A percentile compares a stretch with the other conserved stretches of the same genome.
phyloP scores from a whole-genome alignment of 2,797 vertebrate species.

The Gephyroberyx darwinii region DNA sequence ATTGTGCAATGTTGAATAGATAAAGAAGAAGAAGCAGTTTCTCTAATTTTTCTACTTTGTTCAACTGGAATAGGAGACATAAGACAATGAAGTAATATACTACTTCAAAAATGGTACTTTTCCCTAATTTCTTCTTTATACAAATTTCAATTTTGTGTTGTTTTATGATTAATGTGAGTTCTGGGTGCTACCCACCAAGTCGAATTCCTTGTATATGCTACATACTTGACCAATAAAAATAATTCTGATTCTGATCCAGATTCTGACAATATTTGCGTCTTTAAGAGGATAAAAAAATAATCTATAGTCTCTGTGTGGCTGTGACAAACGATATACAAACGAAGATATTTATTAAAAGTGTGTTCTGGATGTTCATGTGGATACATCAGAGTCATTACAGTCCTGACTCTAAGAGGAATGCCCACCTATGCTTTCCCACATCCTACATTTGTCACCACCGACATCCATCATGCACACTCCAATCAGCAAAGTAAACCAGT shows the following conservation, averaged over 20 bases:
- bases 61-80: not conserved
- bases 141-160: too few relatives aligned
- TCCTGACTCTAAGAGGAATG: not conserved
- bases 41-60: not conserved
- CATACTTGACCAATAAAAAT: too few relatives aligned
- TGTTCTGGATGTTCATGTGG: conserved; percentile 1
- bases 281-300: too few relatives aligned
- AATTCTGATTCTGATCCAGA: too few relatives aligned
- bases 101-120: not conserved
- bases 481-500: conserved; percentile 57
- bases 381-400: not conserved
- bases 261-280: too few relatives aligned
- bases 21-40: not conserved
- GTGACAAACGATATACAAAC: not conserved
- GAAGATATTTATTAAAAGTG: not conserved
- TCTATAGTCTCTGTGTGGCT: not conserved
- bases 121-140: not conserved
- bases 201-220: too few relatives aligned
- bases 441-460: conserved; percentile 51
- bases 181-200: too few relatives aligned
- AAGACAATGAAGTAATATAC: too few relatives aligned
- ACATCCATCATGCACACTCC: conserved; percentile 66
- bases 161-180: too few relatives aligned
- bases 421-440: conserved; percentile 6
- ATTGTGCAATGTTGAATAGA: not conserved